Evolutionary conservation across 1,140 invertebrate species (phyloP).

Genomic region (Vanessa atalanta): DNA sequence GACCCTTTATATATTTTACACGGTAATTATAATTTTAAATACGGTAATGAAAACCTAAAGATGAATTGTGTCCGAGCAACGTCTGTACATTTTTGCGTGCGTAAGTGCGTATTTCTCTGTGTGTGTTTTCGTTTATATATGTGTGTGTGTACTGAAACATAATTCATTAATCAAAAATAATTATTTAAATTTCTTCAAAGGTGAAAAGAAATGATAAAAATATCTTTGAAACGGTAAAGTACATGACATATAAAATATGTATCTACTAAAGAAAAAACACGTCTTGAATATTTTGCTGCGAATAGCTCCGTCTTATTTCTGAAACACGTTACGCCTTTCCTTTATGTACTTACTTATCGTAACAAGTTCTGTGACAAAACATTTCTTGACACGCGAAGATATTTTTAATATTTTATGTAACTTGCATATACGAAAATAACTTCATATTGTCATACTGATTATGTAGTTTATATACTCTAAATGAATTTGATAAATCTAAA

Average conservation of each 20-base stretch:
- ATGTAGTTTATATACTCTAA: too few species aligned
- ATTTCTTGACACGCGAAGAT: neutral
- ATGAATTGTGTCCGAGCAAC: too few species aligned
- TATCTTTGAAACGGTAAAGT: neutral
- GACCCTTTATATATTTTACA: neutral
- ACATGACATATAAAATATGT: neutral
- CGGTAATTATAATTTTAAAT: neutral
- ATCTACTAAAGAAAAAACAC: neutral
- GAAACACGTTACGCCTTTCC: neutral
- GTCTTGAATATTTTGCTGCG: neutral
- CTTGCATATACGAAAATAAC: too few species aligned
- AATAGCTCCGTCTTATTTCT: slow-evolving; percentile 2
- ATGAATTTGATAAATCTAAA: too few species aligned
- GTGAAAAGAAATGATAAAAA: neutral
- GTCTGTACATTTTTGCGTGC: too few species aligned
- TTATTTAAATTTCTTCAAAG: neutral
- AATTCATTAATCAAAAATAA: too few species aligned
- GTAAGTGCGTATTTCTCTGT: too few species aligned
- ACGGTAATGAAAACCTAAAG: neutral
- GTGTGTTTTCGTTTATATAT: too few species aligned
- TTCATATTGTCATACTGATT: too few species aligned
- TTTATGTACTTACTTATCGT: neutral
- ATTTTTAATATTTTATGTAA: too few species aligned
- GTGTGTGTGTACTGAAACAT: too few species aligned
- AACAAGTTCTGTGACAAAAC: neutral